phyloP scores from a whole-genome alignment of 2,797 vertebrate species.

The Avahi laniger region DNA sequence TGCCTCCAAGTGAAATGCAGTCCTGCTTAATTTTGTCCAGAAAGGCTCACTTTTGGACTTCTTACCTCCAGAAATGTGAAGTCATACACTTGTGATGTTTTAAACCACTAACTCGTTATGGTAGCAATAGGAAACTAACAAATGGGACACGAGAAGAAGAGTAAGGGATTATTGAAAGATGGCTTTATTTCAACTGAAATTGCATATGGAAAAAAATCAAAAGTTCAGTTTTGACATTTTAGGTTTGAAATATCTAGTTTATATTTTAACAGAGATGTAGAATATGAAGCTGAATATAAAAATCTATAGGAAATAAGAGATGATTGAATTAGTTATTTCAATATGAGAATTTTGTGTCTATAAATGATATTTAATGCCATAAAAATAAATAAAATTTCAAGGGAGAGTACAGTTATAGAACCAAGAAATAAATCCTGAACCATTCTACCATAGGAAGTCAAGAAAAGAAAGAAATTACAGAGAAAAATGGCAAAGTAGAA shows the following conservation, averaged over 20 bases:
- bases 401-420: not conserved
- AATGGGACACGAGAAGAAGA: not conserved
- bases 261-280: not conserved
- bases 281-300: not conserved
- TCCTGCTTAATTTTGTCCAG: not conserved
- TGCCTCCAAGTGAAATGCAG: not conserved
- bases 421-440: not conserved
- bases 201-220: not conserved
- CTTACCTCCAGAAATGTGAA: not conserved
- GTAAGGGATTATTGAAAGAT: not conserved
- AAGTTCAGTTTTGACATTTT: not conserved
- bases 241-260: not conserved
- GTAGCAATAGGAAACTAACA: not conserved
- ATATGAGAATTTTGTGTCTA: not conserved
- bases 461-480: not conserved
- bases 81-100: not conserved
- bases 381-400: not conserved
- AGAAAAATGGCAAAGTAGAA: not conserved
- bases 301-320: not conserved
- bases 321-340: not conserved
- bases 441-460: not conserved
- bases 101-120: not conserved
- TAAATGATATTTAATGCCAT: not conserved
- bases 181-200: not conserved
- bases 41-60: not conserved